Evolutionary conservation across 2,888 invertebrate genomes (phyloP), one percentile per base, ranked within the genome.

Genomic region (Alloscopus bannaensis): DNA sequence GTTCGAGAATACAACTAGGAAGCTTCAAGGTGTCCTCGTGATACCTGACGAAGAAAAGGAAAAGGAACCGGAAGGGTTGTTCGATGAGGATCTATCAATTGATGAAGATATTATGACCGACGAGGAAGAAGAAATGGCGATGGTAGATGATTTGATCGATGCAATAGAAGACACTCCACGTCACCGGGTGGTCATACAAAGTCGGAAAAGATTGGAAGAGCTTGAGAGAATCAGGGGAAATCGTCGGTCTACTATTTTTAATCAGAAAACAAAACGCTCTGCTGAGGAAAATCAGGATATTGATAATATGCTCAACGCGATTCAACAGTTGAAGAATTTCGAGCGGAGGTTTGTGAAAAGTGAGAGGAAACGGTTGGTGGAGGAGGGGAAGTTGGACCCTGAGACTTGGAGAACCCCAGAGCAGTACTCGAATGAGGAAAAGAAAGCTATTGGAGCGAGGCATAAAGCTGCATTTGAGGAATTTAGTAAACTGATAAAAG

Each of bases 1-100:
- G 57, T 85, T 84, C 81, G 83, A 86, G 69, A 86, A 86, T 52
- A 85, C 80, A 0, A 85, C 86, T 0, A 75, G 83, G 47, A 84
- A 84, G 40, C 62, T 86, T n/a, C 83, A 84, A 59, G 86, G 86
- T 1, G 84, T 86, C 8, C 59, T 86, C 2, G 79, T 85, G 59
- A 73, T 86, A n/a, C 73, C 73, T 0, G 72, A 72, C 2, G 80
- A 80, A 57, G 72, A 79, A 31, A 22, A 22, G 1, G 59, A 47
- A 31, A 24, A 59, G 11, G 45, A n/a, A n/a, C 52, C 47, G 4
- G 69, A 73, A 29, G 40, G 3, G 47, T 31, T 72, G 45, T 68
- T 24, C 22, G 76, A 76, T 26, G 76, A 76, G 26, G 29, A 64
- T n/a, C n/a, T n/a, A n/a, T n/a, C n/a, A n/a, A n/a, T n/a, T n/a